Conservation (phyloP, 2,797 vertebrate species). For the Bradypus variegatus region DNA sequence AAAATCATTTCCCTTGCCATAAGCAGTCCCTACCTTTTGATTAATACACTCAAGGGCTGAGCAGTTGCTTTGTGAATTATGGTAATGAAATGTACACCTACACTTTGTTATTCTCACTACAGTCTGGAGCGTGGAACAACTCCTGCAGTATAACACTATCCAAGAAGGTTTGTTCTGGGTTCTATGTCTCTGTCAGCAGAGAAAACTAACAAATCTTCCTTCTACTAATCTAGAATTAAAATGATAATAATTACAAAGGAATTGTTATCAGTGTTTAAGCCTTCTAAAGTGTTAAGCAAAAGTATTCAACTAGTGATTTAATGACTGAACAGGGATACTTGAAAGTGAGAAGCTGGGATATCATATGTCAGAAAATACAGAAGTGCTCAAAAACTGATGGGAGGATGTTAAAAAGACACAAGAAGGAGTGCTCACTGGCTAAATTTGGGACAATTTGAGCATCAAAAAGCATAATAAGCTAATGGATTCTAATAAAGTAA, state of each 20-base stretch:
- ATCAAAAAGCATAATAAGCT: too few species aligned
- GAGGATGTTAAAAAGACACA: neutral
- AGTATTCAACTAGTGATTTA: slow-evolving; percentile 1
- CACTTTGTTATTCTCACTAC: neutral
- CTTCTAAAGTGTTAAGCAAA: neutral
- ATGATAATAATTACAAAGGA: neutral
- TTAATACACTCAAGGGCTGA: neutral
- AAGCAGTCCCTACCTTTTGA: neutral
- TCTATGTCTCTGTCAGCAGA: neutral
- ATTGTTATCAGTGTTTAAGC: neutral
- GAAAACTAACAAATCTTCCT: slow-evolving; percentile 10
- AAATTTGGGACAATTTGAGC: too few species aligned
- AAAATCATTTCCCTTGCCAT: neutral
- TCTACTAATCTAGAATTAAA: slow-evolving; percentile 2
- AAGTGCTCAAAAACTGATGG: neutral
- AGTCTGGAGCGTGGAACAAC: neutral
- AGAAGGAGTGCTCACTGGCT: too few species aligned
- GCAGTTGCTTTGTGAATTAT: neutral
- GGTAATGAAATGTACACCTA: neutral
- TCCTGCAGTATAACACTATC: neutral
- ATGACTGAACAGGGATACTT: neutral
- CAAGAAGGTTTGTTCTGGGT: neutral
- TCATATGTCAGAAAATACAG: neutral
- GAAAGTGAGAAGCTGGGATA: neutral
- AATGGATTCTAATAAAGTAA: neutral